Evolutionary conservation across 2,888 invertebrate species (phyloP), one percentile per base, ranked within the genome.

Genomic region (Siphonodentalium dalli): DNA sequence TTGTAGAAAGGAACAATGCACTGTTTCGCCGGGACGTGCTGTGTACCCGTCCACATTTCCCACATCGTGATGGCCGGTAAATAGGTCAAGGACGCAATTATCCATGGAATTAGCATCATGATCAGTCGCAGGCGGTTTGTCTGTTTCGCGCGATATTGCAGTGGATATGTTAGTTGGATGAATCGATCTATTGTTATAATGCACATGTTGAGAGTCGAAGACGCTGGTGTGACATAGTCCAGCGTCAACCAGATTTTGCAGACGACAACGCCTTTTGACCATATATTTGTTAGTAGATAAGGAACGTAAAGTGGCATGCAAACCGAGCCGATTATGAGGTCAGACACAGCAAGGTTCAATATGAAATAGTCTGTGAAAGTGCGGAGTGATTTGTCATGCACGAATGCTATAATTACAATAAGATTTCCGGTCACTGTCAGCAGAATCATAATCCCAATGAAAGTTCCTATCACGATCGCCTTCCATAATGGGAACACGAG

Each of bases 361-460:
- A 71, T 71, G 43, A 71, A 63, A 47, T 59, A 68, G 41, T 71
- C 70, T 35, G 65, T 64, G 33, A 68, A 69, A n/a, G 52, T 58
- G n/a, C 69, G 40, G 9, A 71, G 51, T 11, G 57, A 52, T 26
- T 51, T 48, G 33, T 68, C 61, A 15, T 42, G 56, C 9, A 52
- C 58, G 43, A 71, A 71, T 1, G 65, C 64, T 29, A 64, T 31
- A 11, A 71, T 38, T n/a, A 69, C 69, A 15, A 69, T 40, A 4
- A 57, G 24, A 46, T 70, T 69, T 8, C 65, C 65, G 4, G 53
- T 39, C 15, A 61, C 46, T 18, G 64, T 69, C 7, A 61, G 29
- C 1, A 61, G 27, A 15, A 58, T 54, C 33, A 65, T 50, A 23
- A 63, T 24, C 13, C 41, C 42, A n/a, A 54, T 47, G 11, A 57